These are phyloP conservation scores for Lithophane ornitopus DNA, from an alignment of 2,888 invertebrate species.

Conservation along the genomic window DNA sequence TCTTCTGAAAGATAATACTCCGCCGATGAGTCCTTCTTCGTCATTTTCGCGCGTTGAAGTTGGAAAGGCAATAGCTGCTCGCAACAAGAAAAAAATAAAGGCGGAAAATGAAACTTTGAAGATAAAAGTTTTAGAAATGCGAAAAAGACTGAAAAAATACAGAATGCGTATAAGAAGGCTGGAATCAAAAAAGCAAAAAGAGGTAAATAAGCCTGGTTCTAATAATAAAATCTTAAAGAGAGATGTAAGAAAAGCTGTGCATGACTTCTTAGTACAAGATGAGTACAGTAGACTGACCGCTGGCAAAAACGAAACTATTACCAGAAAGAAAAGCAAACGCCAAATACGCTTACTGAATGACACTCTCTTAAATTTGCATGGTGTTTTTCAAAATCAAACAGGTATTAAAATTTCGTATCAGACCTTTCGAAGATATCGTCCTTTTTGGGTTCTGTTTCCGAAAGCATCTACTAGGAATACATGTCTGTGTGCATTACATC, in stretches of 20 bases:
- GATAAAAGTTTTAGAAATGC: conserved; percentile 8
- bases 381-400: conserved; percentile 13
- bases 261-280: conserved; percentile 24
- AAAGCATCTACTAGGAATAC: conserved; percentile 27
- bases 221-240: not conserved
- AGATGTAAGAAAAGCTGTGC: conserved; percentile 19
- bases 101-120: conserved; percentile 3
- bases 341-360: too few relatives aligned
- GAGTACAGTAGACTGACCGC: conserved; percentile 13
- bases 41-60: conserved; percentile 22
- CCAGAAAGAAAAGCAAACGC: conserved; percentile 6
- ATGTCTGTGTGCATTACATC: conserved; percentile 10
- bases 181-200: not conserved
- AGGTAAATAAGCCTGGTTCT: not conserved
- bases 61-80: conserved; percentile 11
- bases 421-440: conserved; percentile 22
- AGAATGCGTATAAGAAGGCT: conserved; percentile 16
- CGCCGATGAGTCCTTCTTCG: conserved; percentile 11
- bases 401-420: conserved; percentile 21
- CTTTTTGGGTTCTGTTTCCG: conserved; percentile 27
- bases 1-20: conserved; percentile 8
- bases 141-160: conserved; percentile 8
- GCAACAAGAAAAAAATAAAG: conserved; percentile 17
- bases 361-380: too few relatives aligned
- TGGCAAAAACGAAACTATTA: conserved; percentile 2